Conservation (phyloP, 2,888 invertebrate genomes). For the Hymenopus coronatus region DNA sequence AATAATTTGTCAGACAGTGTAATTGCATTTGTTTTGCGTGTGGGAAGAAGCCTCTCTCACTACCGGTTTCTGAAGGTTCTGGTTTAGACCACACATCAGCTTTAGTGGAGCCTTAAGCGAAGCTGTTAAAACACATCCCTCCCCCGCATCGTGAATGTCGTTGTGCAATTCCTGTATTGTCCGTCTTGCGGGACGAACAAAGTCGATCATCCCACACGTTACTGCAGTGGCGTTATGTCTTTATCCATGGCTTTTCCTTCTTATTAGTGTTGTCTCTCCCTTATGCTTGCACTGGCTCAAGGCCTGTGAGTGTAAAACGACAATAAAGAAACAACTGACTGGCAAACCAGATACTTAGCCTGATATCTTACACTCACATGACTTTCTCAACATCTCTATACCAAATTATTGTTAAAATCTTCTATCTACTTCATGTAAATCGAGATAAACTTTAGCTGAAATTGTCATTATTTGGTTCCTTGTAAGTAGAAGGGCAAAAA, state of each 20-base stretch:
- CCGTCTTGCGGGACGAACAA: neutral
- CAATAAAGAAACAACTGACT: no score
- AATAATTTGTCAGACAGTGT: neutral
- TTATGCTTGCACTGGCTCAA: no score
- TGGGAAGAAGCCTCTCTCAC: neutral
- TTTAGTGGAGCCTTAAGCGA: neutral
- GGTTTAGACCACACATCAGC: neutral
- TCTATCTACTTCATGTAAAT: no score
- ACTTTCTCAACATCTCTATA: no score
- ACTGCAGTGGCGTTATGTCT: neutral
- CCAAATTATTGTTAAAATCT: no score
- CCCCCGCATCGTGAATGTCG: neutral
- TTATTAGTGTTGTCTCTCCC: neutral
- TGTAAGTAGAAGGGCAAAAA: no score
- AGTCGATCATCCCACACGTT: neutral
- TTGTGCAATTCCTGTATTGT: neutral
- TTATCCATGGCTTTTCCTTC: neutral
- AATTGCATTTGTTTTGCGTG: neutral
- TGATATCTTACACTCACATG: no score
- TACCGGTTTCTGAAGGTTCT: neutral
- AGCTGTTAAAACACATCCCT: neutral
- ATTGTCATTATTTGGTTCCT: no score
- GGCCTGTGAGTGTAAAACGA: no score
- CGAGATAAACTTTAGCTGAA: no score
- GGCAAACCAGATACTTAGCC: no score